Percentiles rank a stretch among this genome's conserved stretches.
Evolutionary conservation across 2,113 vertebrate species (phyloP).

Genomic region (Microcebus ravelobensis): DNA sequence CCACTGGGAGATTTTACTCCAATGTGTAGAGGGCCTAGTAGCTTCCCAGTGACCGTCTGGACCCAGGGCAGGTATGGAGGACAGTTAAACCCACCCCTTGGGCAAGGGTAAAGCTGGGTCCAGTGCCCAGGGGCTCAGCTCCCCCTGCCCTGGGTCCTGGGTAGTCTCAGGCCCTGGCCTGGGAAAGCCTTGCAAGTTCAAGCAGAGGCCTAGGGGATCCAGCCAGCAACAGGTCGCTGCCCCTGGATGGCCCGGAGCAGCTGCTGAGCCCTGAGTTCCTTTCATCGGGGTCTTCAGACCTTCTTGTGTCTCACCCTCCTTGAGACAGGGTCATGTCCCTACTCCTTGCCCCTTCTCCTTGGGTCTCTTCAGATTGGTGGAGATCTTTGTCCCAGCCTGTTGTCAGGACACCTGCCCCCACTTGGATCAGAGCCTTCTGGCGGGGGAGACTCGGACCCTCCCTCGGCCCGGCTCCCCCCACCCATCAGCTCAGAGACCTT

Average conservation of each 20-base stretch:
- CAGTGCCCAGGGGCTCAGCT: not conserved
- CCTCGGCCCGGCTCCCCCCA: too few species aligned
- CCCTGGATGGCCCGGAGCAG: not conserved
- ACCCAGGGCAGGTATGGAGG: not conserved
- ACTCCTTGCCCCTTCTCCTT: not conserved
- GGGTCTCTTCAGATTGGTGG: not conserved
- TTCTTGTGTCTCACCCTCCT: not conserved
- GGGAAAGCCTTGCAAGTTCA: slow-evolving; percentile 1
- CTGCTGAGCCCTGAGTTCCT: not conserved
- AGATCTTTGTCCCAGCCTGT: not conserved
- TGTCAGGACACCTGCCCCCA: not conserved
- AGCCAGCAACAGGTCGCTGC: not conserved
- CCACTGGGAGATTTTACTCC: not conserved
- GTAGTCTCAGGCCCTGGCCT: not conserved
- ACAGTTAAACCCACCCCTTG: not conserved
- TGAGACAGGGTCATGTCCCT: not conserved
- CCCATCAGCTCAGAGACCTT: not conserved
- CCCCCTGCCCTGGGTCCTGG: not conserved
- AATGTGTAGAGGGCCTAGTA: not conserved
- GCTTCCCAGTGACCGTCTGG: not conserved
- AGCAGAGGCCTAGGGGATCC: not conserved
- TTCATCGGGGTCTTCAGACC: not conserved
- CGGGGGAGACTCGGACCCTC: not conserved
- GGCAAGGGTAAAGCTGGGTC: not conserved
- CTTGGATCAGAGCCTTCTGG: not conserved